Conservation (phyloP, 2,888 invertebrate genomes). For the Chrysotoxum bicinctum region DNA sequence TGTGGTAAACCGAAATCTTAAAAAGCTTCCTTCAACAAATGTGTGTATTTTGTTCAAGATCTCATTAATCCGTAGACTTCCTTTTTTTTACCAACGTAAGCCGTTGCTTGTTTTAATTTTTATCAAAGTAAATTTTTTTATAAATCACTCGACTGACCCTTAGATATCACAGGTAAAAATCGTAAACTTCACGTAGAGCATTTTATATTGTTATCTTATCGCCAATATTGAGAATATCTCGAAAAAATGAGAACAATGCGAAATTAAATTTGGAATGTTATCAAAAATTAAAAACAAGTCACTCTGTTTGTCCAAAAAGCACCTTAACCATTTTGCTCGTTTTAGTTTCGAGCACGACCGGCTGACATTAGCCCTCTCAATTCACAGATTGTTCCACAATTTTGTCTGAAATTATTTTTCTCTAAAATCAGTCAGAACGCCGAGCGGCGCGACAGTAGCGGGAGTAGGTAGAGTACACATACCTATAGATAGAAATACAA, state of each 20-base stretch:
- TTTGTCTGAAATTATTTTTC: conserved; percentile 5
- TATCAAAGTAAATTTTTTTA: neutral
- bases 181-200: conserved; percentile 27
- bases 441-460: neutral
- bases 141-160: neutral
- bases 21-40: too few species aligned
- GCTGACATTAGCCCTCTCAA: conserved; percentile 39
- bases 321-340: conserved; percentile 50
- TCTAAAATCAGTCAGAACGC: neutral
- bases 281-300: conserved; percentile 60
- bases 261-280: conserved; percentile 42
- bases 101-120: too few species aligned
- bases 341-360: conserved; percentile 41
- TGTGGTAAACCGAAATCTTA: too few species aligned
- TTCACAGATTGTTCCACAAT: conserved; percentile 41
- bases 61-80: too few species aligned
- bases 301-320: conserved; percentile 46
- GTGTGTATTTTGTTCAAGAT: too few species aligned
- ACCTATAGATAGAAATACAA: neutral
- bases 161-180: neutral
- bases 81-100: too few species aligned
- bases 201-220: conserved; percentile 63
- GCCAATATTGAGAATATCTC: conserved; percentile 40
- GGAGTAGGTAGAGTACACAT: neutral
- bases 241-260: conserved; percentile 31